Evolutionary conservation across 2,888 invertebrate genomes (phyloP), one percentile per base, ranked within the genome.

Genomic region (Microplitis manilae): DNA sequence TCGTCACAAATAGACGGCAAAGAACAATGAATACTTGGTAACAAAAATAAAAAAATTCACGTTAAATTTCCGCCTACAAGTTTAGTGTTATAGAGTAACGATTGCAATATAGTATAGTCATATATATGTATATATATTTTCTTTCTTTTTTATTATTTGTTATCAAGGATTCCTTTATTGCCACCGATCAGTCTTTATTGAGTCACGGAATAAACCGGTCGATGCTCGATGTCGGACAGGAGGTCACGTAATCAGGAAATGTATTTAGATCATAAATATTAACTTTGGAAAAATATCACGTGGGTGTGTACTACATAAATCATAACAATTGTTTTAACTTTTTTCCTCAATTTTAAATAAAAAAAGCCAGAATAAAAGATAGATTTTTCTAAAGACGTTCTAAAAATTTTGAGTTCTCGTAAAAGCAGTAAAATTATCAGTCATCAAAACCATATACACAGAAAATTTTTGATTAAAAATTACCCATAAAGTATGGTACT

Each of bases 151-250:
- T 59, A 40, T 61, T 9, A 30, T 59, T n/a, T 73, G 38, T 73
- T 73, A 67, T 73, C 73, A 73, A 73, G 67, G 67, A 73, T 73
- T 59, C 73, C 73, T 73, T 67, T 67, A 73, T 67, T 73, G 65
- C 73, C n/a, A 15, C 40, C 20, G n/a, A 59, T 72, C 65, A 50
- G 50, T 50, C 50, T 30, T 30, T 50, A 50, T 50, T 50, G 50
- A 73, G 73, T 73, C 73, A 73, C 60, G 73, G 65, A 50, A 30
- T 8, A 64, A 67, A 73, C 67, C 73, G 67, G 73, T 73, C 67
- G 50, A 50, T 50, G 50, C 9, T 73, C 67, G 73, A 73, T 73
- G 67, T 73, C 59, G 73, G 15, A 59, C 68, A 62, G 39, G 71
- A 61, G 73, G 73, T 73, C 73, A 73, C 39, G 50, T 73, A 73